Conservation (phyloP, 1,140 invertebrate genomes). For the Macrostomum lignano region DNA sequence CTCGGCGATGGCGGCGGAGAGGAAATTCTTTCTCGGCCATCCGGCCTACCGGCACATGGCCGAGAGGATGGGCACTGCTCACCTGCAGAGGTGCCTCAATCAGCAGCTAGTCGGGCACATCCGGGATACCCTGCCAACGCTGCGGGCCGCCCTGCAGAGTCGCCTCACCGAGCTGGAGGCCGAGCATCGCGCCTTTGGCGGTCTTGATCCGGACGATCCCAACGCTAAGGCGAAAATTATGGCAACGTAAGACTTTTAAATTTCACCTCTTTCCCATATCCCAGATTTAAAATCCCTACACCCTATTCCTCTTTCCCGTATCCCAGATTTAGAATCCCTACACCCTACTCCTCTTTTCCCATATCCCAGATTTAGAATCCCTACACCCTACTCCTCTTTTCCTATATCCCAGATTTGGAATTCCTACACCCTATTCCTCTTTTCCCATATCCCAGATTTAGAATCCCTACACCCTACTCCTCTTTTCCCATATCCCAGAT, state of each 20-base stretch:
- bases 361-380: too few species aligned
- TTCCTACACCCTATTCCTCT: too few species aligned
- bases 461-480: too few species aligned
- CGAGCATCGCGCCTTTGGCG: constrained; percentile 94
- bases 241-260: constrained; percentile 62
- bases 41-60: constrained; percentile 44
- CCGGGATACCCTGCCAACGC: constrained; percentile 67
- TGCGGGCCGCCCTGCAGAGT: constrained; percentile 79
- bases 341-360: too few species aligned
- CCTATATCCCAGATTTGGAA: too few species aligned
- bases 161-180: constrained; percentile 72
- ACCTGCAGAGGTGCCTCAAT: constrained; percentile 70
- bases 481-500: too few species aligned
- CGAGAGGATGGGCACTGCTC: constrained; percentile 68
- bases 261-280: too few species aligned
- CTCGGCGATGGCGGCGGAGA: constrained; percentile 64
- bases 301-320: too few species aligned
- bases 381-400: too few species aligned
- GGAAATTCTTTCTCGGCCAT: constrained; percentile 73
- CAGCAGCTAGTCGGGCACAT: constrained; percentile 93
- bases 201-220: constrained; percentile 87
- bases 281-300: too few species aligned
- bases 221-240: constrained; percentile 95
- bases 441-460: too few species aligned
- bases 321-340: too few species aligned